These are phyloP conservation scores for Ophion ventricosus DNA, from an alignment of 2,888 invertebrate species.

Conservation along the genomic window DNA sequence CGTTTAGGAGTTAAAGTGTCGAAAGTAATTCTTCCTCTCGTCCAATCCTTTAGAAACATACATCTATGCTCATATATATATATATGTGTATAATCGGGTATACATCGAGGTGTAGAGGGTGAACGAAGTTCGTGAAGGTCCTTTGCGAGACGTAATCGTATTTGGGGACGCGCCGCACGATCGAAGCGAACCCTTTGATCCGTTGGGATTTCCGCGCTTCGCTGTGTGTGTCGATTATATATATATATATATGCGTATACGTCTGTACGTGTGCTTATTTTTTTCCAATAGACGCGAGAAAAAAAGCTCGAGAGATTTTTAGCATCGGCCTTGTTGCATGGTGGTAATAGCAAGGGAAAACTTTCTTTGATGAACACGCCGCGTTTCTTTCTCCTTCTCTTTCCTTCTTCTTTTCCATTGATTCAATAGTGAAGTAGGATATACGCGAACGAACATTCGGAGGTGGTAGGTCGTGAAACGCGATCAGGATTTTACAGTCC, in stretches of 20 bases:
- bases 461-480: constrained; percentile 83
- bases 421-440: constrained; percentile 55
- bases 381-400: constrained; percentile 28
- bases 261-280: not conserved
- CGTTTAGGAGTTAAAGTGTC: constrained; percentile 44
- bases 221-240: constrained; percentile 42
- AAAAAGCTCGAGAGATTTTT: constrained; percentile 54
- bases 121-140: constrained; percentile 59
- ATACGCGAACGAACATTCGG: constrained; percentile 72
- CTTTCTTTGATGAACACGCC: constrained; percentile 76
- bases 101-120: constrained; percentile 22
- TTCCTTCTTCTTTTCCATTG: constrained; percentile 32
- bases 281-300: constrained; percentile 30
- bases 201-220: constrained; percentile 34
- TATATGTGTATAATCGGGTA: constrained; percentile 63
- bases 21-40: constrained; percentile 43
- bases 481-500: constrained; percentile 77
- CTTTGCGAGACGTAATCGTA: constrained; percentile 73
- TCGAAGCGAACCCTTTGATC: constrained; percentile 66
- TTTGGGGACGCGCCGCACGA: constrained; percentile 62
- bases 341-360: constrained; percentile 68
- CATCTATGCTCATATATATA: not conserved
- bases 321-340: constrained; percentile 67
- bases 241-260: too few relatives aligned
- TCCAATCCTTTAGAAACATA: constrained; percentile 8